Conservation (phyloP, 2,113 vertebrate species). For the Saguinus midas region DNA sequence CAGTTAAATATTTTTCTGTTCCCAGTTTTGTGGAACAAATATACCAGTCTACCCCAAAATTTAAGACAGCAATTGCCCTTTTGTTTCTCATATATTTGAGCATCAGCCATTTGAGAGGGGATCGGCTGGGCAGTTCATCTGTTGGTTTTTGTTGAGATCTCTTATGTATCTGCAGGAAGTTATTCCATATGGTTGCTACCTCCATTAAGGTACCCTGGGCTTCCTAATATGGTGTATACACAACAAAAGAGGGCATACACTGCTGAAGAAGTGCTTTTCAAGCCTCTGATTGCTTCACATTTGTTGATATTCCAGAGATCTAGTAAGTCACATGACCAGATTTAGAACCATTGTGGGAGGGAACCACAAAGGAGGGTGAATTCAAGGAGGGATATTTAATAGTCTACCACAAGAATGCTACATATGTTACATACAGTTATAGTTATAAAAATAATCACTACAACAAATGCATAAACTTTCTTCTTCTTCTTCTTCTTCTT, state of each 20-base stretch:
- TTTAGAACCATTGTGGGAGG: not conserved
- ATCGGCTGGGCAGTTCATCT: not conserved
- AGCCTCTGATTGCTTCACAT: not conserved
- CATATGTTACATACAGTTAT: not conserved
- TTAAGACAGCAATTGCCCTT: not conserved
- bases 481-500: no score
- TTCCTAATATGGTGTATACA: not conserved
- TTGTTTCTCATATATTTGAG: not conserved
- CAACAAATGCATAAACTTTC: not conserved
- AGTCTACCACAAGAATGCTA: not conserved
- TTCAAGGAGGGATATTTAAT: not conserved
- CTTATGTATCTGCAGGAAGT: not conserved
- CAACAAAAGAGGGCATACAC: not conserved
- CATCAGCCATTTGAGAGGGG: not conserved
- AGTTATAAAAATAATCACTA: not conserved
- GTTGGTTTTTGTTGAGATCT: not conserved
- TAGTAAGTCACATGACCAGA: not conserved
- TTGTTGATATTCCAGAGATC: not conserved
- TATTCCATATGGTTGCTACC: not conserved
- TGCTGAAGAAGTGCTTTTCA: not conserved
- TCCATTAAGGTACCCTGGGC: not conserved
- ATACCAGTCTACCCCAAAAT: not conserved
- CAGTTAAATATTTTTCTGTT: no score
- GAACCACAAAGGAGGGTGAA: not conserved
- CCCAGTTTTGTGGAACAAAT: no score